Conservation (phyloP, 2,888 invertebrate genomes). For the Agriotes lineatus region DNA sequence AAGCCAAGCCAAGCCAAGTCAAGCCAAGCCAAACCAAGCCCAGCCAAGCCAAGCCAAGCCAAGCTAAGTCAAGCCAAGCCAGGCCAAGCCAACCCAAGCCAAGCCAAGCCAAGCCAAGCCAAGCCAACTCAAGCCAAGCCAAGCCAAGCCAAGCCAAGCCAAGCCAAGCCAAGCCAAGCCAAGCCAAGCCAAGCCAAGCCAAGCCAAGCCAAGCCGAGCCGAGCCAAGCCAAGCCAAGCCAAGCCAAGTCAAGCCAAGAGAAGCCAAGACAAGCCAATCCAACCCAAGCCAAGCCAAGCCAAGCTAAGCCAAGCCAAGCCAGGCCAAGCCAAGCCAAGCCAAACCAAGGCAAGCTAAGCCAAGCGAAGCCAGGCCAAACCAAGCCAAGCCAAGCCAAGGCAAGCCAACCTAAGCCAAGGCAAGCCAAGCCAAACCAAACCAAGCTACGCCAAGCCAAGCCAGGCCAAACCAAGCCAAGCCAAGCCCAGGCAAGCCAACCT, state of each 20-base stretch:
- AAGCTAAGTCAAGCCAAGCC: constrained; percentile 1
- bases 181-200: not conserved
- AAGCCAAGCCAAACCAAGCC: not conserved
- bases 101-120: not conserved
- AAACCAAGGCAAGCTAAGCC: too few species aligned
- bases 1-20: too few species aligned
- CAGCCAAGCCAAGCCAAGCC: not conserved
- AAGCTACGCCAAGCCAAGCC: too few species aligned
- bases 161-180: not conserved
- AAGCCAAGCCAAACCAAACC: too few species aligned
- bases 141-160: not conserved
- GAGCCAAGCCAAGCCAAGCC: not conserved
- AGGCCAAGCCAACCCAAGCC: not conserved
- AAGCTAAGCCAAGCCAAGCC: too few species aligned
- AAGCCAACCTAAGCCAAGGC: too few species aligned
- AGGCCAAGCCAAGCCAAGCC: too few species aligned
- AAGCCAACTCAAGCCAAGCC: not conserved
- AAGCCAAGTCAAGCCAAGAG: not conserved
- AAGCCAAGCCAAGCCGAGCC: not conserved
- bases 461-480: too few species aligned
- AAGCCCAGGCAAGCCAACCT: too few species aligned
- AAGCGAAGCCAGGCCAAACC: too few species aligned
- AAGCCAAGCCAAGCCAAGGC: too few species aligned
- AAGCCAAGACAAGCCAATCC: not conserved
- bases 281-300: too few species aligned